Conservation (phyloP, 1,140 invertebrate genomes). For the Drosophila varians region DNA sequence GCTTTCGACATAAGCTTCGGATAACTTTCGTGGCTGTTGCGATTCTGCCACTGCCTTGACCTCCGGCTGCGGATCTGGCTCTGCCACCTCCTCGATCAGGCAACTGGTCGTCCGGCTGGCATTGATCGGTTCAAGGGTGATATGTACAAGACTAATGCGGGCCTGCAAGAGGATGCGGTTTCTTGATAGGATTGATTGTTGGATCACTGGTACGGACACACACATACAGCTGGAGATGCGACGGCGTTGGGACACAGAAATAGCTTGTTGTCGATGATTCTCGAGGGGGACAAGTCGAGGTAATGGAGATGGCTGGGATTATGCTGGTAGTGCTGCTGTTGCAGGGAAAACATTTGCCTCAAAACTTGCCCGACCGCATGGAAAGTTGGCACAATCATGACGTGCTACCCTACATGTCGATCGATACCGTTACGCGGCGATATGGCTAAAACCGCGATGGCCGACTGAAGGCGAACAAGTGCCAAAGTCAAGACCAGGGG, state of each 20-base stretch:
- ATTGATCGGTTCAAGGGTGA: constrained; percentile 77
- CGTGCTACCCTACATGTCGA: constrained; percentile 31
- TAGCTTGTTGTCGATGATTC: constrained; percentile 36
- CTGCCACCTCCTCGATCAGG: constrained; percentile 42
- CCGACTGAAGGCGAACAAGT: constrained; percentile 58
- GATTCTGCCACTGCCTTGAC: constrained; percentile 37
- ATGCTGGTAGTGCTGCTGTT: constrained; percentile 38
- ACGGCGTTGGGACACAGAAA: constrained; percentile 32
- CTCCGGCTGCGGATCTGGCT: constrained; percentile 35
- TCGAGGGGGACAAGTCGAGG: constrained; percentile 23
- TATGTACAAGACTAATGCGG: constrained; percentile 81
- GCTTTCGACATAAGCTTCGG: constrained; percentile 46
- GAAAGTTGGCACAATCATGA: constrained; percentile 74
- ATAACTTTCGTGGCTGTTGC: not conserved
- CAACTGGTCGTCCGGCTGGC: constrained; percentile 41
- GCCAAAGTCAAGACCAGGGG: constrained; percentile 68
- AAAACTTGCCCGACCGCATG: constrained; percentile 64
- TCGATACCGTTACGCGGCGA: constrained; percentile 36
- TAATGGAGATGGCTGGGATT: constrained; percentile 39
- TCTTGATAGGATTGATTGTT: constrained; percentile 10
- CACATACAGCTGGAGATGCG: constrained; percentile 56
- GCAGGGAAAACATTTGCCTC: constrained; percentile 61
- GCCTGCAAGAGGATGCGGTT: constrained; percentile 68
- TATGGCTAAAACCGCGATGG: constrained; percentile 13
- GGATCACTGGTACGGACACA: constrained; percentile 16